Evolutionary conservation across 2,888 invertebrate genomes (phyloP).

Genomic region (Phania funesta): DNA sequence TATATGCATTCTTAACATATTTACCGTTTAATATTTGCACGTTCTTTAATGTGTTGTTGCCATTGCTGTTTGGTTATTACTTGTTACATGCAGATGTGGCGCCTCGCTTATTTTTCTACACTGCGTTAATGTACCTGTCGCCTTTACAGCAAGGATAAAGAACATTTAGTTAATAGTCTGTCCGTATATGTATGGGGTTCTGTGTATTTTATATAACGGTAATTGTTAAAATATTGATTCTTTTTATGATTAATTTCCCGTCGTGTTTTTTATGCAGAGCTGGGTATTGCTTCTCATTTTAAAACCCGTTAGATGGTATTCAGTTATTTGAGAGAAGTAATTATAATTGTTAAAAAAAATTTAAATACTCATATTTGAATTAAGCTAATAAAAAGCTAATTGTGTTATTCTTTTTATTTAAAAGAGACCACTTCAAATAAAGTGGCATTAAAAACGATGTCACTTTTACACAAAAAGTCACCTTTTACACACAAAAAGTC

Average conservation of each 20-base stretch:
- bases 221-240: slow-evolving; percentile 48
- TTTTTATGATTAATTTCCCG: slow-evolving; percentile 42
- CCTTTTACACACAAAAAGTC: too few relatives aligned
- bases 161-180: slow-evolving; percentile 8
- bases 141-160: slow-evolving; percentile 11
- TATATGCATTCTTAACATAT: background rate
- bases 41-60: slow-evolving; percentile 26
- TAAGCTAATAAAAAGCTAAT: too few relatives aligned
- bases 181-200: background rate
- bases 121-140: slow-evolving; percentile 49
- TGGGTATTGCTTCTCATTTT: background rate
- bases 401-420: too few relatives aligned
- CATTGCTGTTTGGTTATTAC: slow-evolving; percentile 21
- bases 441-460: too few relatives aligned
- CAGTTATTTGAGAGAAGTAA: background rate
- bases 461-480: too few relatives aligned
- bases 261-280: background rate
- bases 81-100: slow-evolving; percentile 51
- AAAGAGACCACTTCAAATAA: too few relatives aligned
- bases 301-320: background rate
- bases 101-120: slow-evolving; percentile 13
- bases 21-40: slow-evolving; percentile 39
- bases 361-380: too few relatives aligned
- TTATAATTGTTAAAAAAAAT: too few relatives aligned
- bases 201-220: background rate